Conservation (phyloP, 2,888 invertebrate genomes). For the Thelaira solivaga region DNA sequence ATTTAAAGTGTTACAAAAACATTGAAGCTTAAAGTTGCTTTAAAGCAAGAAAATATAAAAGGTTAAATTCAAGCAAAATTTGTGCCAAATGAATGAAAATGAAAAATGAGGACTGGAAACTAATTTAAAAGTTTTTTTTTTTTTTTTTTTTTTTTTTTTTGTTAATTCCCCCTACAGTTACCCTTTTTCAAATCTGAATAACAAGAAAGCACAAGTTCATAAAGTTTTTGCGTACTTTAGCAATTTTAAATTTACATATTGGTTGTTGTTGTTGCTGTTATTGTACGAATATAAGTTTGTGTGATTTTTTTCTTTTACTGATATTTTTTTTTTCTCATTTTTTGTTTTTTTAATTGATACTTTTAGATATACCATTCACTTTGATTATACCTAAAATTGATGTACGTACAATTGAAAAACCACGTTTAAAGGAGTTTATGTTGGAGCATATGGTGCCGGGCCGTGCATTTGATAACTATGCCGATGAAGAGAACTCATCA, state of each 20-base stretch:
- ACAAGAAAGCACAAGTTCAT: conserved; percentile 5
- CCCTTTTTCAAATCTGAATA: conserved; percentile 15
- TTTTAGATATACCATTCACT: conserved; percentile 81
- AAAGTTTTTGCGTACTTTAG: background rate
- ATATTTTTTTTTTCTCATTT: no score
- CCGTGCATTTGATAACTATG: conserved; percentile 78
- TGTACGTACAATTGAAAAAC: conserved; percentile 77
- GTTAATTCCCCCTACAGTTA: conserved; percentile 27
- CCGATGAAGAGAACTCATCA: conserved; percentile 74
- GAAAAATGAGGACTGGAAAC: background rate
- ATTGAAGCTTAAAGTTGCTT: no score
- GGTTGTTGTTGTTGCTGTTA: no score
- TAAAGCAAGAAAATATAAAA: background rate
- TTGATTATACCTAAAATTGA: conserved; percentile 80
- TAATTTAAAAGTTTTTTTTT: conserved; percentile 26
- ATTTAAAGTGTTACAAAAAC: conserved; percentile 27
- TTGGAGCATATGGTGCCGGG: conserved; percentile 81
- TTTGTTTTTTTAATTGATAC: conserved; percentile 49
- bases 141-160: no score
- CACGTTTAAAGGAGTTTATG: conserved; percentile 80
- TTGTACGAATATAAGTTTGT: background rate
- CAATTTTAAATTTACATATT: background rate
- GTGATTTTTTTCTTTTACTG: background rate
- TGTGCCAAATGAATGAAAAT: background rate
- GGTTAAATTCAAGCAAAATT: background rate